Evolutionary conservation across 2,888 invertebrate genomes (phyloP), one percentile per base, ranked within the genome.

Genomic region (Lumbricus terrestris): DNA sequence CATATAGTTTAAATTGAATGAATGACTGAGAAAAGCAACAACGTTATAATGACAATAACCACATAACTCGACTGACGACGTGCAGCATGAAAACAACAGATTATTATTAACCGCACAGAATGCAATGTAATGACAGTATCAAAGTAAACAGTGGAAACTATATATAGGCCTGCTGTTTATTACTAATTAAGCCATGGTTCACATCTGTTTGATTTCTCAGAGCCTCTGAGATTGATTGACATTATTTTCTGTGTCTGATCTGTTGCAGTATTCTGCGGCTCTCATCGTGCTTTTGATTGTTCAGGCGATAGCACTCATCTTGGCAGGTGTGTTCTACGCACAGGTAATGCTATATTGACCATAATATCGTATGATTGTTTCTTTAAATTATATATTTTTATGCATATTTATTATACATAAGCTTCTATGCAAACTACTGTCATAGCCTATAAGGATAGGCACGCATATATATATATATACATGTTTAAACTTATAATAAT

Each of bases 311-410:
- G 85, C 85, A 85, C 29, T 85, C 35, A 85, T 85, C 34, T 85
- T 85, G 85, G 85, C 85, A 34, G 85, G 85, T 23, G 85, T 85
- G 35, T 85, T 85, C 85, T 85, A 85, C 85, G 29, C 85, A 85
- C 85, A 85, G 85, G 85, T 85, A 85, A 85, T 37, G n/a, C 35
- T 20, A 85, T 34, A 85, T 34, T 85, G 37, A 18, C 37, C 37
- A 85, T n/a, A n/a, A n/a, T n/a, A n/a, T n/a, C 2, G 16, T 34
- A 85, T 34, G 2, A 29, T 85, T 35, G 5, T 23, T 23, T n/a
- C 23, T 83, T 33, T 83, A 83, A 3, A 33, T 16, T 15, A 35
- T 33, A 85, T 35, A 20, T 6, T 23, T 35, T n/a, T 69, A n/a
- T n/a, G n/a, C n/a, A 3, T 11, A n/a, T n/a, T n/a, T n/a, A n/a